Evolutionary conservation across 2,888 invertebrate genomes (phyloP), one percentile per base, ranked within the genome.

Genomic region (Parapristionchus giblindavisi): DNA sequence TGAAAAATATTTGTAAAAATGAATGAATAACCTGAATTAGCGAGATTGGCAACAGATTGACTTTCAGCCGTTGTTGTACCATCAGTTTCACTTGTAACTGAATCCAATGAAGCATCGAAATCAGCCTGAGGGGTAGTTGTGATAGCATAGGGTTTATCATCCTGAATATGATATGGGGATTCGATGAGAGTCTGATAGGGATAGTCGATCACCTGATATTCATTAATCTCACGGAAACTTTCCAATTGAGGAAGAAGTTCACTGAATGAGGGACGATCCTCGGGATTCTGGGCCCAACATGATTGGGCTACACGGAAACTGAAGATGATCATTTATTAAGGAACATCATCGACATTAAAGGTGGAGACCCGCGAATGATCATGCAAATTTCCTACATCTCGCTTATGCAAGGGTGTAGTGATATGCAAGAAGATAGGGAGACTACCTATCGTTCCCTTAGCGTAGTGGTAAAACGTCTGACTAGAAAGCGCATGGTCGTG

Each of bases 221-320:
- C 80, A 6, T 75, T 71, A 24, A 79, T 77, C 29, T 85, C 84
- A 29, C 84, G 71, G 34, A 86, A 78, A 1, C 77, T 75, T 51
- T 87, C 87, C 32, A 87, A 79, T 34, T 79, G 73, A 8, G 79
- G 78, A 4, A 85, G 77, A 2, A 84, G 75, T 29, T 83, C 81
- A 17, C 78, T 76, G 76, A 84, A 84, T 1, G 75, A 56, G 4
- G 83, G 83, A 11, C 83, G 75, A 11, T 73, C 71, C 29, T 80
- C 80, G 3, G 80, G 52, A 52, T 78, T 75, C 34, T 51, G 48
- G n/a, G 70, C 74, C 83, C 83, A 83, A 17, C 78, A 65, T 8
- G 52, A 51, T 61, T 56, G 52, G 36, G 83, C 78, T 2, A 83
- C 76, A 21, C 75, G 75, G 74, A 75, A 81, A 32, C 81, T 81